A percentile compares a stretch with the other conserved stretches of the same genome.
These are phyloP conservation scores for Pocillopora grandis DNA, from an alignment of 92 coral and sea anemone species.

Conservation along the genomic window DNA sequence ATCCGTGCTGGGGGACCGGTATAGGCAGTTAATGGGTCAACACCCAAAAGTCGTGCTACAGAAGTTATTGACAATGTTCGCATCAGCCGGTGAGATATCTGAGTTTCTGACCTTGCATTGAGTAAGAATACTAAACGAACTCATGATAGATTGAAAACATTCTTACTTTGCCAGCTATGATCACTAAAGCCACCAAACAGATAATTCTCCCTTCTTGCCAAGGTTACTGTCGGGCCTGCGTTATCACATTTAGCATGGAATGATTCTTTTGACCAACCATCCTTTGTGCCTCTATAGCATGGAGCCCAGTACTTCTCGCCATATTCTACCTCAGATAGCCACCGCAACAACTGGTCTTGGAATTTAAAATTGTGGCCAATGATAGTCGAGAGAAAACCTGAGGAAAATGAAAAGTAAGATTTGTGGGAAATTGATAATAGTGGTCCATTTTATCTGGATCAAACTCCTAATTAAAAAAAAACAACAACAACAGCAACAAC, in stretches of 20 bases:
- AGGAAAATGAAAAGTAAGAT: background rate
- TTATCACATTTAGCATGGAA: conserved; percentile 41
- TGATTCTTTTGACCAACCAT: conserved; percentile 38
- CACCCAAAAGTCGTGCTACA: too few species aligned
- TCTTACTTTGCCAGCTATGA: conserved; percentile 49
- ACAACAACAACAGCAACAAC: too few species aligned
- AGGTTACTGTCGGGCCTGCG: conserved; percentile 53
- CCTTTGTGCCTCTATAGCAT: conserved; percentile 39
- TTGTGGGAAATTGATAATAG: background rate
- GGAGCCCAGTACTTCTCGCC: conserved; percentile 51
- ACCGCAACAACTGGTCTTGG: conserved; percentile 35
- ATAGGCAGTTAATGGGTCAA: too few species aligned
- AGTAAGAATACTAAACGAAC: background rate
- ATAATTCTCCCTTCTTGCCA: conserved; percentile 35
- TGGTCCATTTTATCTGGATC: too few species aligned
- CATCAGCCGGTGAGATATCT: background rate
- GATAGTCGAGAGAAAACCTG: conserved; percentile 51
- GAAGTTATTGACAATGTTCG: too few species aligned
- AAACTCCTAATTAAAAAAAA: too few species aligned
- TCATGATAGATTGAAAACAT: background rate
- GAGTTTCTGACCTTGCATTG: background rate
- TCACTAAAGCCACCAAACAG: conserved; percentile 69
- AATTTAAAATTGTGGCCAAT: conserved; percentile 45
- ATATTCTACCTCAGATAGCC: conserved; percentile 37
- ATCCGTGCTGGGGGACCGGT: too few species aligned